These are phyloP conservation scores for Patagioenas fasciata DNA, from an alignment of 2,113 vertebrate genomes.

Conservation along the genomic window DNA sequence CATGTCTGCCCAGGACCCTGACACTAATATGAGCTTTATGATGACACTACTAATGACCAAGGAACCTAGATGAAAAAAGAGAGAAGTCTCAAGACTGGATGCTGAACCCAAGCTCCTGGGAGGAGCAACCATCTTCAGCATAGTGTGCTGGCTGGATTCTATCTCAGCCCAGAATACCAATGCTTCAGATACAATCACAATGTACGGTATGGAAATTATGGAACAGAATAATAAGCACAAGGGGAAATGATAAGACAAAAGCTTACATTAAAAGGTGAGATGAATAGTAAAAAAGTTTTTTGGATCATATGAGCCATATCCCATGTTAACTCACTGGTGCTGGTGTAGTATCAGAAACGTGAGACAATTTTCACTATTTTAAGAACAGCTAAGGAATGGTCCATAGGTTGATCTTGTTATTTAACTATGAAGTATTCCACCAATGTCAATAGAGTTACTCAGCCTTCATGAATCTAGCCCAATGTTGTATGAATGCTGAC, in stretches of 20 bases:
- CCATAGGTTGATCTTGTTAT: background rate
- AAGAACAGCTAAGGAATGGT: background rate
- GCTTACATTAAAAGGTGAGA: background rate
- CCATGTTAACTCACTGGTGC: background rate
- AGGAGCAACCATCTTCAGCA: background rate
- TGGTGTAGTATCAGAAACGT: background rate
- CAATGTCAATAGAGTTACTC: background rate
- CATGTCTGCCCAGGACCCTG: background rate
- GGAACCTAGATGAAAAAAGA: background rate
- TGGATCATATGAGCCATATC: background rate
- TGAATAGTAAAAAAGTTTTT: background rate
- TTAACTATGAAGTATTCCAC: background rate
- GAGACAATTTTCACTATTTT: background rate
- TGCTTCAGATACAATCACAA: background rate
- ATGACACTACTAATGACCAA: background rate
- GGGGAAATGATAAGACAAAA: background rate
- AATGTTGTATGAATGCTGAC: accelerated
- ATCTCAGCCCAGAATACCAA: background rate
- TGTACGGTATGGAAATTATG: background rate
- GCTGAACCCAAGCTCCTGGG: background rate
- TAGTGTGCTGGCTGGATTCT: background rate
- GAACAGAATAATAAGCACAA: background rate
- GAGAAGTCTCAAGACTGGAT: background rate
- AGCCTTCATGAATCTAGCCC: background rate
- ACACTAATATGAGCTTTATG: background rate